Percentiles rank a stretch among this genome's conserved stretches.
phyloP scores from a whole-genome alignment of 1,140 invertebrate species.

The Papilio polyxenes region DNA sequence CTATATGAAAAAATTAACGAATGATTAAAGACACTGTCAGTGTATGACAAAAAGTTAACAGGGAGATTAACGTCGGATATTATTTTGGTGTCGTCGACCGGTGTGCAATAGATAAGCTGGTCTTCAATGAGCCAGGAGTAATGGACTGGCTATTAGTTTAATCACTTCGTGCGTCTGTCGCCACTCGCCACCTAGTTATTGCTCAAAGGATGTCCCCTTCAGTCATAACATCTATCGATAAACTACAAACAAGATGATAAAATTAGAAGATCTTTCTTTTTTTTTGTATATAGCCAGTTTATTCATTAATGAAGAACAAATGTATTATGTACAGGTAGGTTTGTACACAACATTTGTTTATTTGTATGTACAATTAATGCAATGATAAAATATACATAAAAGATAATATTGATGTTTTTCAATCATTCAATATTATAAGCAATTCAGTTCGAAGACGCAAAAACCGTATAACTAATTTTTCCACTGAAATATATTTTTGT shows the following conservation, averaged over 20 bases:
- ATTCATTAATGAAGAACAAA: not conserved
- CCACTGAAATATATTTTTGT: not conserved
- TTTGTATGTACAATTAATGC: too few relatives aligned
- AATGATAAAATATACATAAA: too few relatives aligned
- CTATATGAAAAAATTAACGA: not conserved
- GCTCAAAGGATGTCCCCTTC: conserved; percentile 5
- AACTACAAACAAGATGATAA: not conserved
- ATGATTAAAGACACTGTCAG: not conserved
- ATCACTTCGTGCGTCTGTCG: conserved; percentile 56
- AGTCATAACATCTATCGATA: not conserved
- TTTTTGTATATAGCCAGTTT: not conserved
- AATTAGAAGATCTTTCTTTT: too few relatives aligned
- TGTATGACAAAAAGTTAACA: not conserved
- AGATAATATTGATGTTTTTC: too few relatives aligned
- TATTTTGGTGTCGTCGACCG: conserved; percentile 55
- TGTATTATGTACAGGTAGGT: too few relatives aligned
- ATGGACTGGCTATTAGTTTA: conserved; percentile 64
- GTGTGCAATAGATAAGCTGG: conserved; percentile 41
- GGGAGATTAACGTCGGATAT: conserved; percentile 17
- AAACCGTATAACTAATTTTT: not conserved
- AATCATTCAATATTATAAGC: not conserved
- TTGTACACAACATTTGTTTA: too few relatives aligned
- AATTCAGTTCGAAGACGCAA: not conserved
- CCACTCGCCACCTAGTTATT: conserved; percentile 50
- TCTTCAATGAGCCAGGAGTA: conserved; percentile 47